Evolutionary conservation across 1,140 invertebrate genomes (phyloP).

Genomic region (Drosophila micromelanica): DNA sequence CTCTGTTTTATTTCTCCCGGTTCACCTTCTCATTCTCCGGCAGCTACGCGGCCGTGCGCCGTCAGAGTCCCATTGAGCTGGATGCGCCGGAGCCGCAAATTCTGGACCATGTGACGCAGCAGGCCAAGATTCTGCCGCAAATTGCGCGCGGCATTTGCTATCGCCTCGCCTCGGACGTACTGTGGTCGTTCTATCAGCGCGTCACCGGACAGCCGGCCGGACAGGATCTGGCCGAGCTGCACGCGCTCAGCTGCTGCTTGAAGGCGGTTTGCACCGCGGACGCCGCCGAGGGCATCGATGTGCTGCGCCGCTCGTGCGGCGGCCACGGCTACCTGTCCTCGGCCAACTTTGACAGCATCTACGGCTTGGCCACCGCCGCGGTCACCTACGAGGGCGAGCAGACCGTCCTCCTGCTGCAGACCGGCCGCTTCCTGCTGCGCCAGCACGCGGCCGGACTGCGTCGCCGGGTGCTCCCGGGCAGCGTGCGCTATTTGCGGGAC

Average conservation of each 20-base stretch:
- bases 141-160: constrained; percentile 92
- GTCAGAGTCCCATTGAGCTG: constrained; percentile 92
- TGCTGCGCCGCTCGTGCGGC: constrained; percentile 92
- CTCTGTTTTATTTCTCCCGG: background rate
- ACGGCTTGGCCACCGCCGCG: constrained; percentile 91
- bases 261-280: constrained; percentile 93
- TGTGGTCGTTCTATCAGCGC: constrained; percentile 92
- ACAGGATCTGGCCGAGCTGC: constrained; percentile 92
- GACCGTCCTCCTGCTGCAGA: constrained; percentile 95
- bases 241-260: constrained; percentile 94
- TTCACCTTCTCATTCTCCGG: background rate
- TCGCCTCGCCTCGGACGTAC: constrained; percentile 89
- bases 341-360: constrained; percentile 93
- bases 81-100: constrained; percentile 93
- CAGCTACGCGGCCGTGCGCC: constrained; percentile 94
- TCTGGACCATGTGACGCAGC: constrained; percentile 96
- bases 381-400: constrained; percentile 98
- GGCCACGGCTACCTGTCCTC: constrained; percentile 96
- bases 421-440: constrained; percentile 92
- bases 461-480: constrained; percentile 85
- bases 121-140: constrained; percentile 94
- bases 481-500: constrained; percentile 82
- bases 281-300: constrained; percentile 90
- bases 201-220: constrained; percentile 91
- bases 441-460: constrained; percentile 84